Evolutionary conservation across 2,888 invertebrate species (phyloP), one percentile per base, ranked within the genome.

Genomic region (Drosophila bunnanda): DNA sequence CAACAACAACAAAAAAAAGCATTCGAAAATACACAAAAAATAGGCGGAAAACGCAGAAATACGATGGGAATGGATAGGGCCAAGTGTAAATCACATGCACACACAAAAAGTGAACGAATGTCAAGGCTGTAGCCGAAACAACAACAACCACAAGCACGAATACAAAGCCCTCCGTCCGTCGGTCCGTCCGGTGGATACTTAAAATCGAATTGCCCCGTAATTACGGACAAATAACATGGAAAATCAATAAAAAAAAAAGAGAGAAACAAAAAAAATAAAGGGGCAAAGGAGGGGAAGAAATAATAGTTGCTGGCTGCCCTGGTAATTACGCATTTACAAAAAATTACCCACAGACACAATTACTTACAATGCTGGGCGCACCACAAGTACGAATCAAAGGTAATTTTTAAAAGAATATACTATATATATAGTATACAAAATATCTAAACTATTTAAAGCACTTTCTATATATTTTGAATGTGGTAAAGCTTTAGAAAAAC

Each of bases 41-140:
- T 34, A 34, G 15, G 34, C 20, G 50, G 22, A 22, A 50, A 52
- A 52, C 50, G 34, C 50, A 52, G 15, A 15, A 52, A 34, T 22
- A 34, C 32, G 4, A 52, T 34, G 34, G 50, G 15, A 52, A 52
- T 52, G 50, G 50, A 46, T 28, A 15, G 25, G 30, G 28, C 25
- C 55, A 52, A 44, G 41, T 59, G 69, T 55, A 48, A 75, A 75
- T 67, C 71, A 34, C 72, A 83, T 79, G 83, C 39, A 43, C 22
- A 22, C 43, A 43, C 22, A 73, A 39, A 44, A 25, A 54, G 50
- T 8, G 34, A 68, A 81, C 86, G 76, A 86, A 83, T 86, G 82
- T 82, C 82, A 82, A 82, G 82, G 82, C 78, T 81, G 64, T 34
- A 36, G 41, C 61, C 43, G 53, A 48, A 28, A 20, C 53, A 65